phyloP scores from a whole-genome alignment of 2,888 invertebrate genomes.

The Shargacucullia verbasci region DNA sequence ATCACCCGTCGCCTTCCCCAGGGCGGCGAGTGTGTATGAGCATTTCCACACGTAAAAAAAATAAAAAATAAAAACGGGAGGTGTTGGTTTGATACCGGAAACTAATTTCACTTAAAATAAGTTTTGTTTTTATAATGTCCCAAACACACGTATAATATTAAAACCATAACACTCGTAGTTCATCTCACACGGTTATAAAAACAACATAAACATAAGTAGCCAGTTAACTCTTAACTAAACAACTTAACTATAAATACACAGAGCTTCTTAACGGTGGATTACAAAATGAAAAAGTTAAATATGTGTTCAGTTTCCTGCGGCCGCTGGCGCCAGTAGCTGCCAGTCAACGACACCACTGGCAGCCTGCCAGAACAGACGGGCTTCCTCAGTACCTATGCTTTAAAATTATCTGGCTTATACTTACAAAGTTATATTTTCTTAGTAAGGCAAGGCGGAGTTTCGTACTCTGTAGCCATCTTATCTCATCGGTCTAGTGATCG shows the following conservation, averaged over 20 bases:
- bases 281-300: conserved; percentile 27
- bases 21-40: too few species aligned
- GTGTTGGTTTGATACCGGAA: too few species aligned
- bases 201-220: conserved; percentile 11
- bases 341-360: conserved; percentile 56
- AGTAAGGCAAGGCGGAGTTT: too few species aligned
- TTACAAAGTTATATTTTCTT: too few species aligned
- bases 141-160: background rate
- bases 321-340: conserved; percentile 34
- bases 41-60: too few species aligned
- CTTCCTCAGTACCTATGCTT: conserved; percentile 40
- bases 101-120: too few species aligned
- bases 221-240: conserved; percentile 24
- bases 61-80: too few species aligned
- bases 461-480: too few species aligned
- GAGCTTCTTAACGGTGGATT: background rate
- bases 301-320: conserved; percentile 50
- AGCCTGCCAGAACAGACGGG: conserved; percentile 40
- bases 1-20: too few species aligned
- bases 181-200: conserved; percentile 3
- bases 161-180: background rate
- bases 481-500: too few species aligned
- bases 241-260: conserved; percentile 29
- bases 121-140: background rate
- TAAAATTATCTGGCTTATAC: conserved; percentile 33